Base-by-base conservation (phyloP, 2,797 vertebrate species). In the Pterois miles region DNA sequence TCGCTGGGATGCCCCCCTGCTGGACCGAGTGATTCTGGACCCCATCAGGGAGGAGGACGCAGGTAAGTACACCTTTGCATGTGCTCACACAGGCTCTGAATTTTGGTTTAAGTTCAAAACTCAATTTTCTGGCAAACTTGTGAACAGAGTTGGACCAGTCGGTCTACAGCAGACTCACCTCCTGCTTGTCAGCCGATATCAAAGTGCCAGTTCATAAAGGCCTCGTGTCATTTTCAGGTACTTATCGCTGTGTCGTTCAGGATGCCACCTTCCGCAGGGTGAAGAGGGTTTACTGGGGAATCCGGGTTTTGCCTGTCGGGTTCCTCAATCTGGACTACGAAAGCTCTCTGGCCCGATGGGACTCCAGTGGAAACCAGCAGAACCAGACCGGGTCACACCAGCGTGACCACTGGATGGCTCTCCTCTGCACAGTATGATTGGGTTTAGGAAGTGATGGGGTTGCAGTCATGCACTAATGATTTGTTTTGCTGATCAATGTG, bases 161-260 rank as follows among this genome's bases (percentile, higher is more conserved):
- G 25, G 10, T n/a, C 10, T 36, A 36, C 10, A 11, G 34, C 34
- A 36, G 11, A 4, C 34, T 11, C 34, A 36, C 34, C 33, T 33
- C 8, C 34, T 36, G 34, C 34, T 10, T 33, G 31, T 33, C 31
- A 33, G 36, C 12, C 10, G 36, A 34, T 34, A 25, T 20, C 16
- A 18, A 25, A 38, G 50, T 8, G 65, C 22, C 4, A 13, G 16
- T 20, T 25, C 2, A 48, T 43, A 1, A 6, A 43, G 31, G 36
- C 8, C n/a, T 13, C 10, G 0, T 40, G 43, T 82, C 1, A 8
- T 33, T 46, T 64, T 40, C 68, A 94, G 97, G 98, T 0, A 99
- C 98, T 0, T 99, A 98, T 27, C 84, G 95, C 3, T 98, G 97
- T 8, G 95, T 97, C 0, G 95, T 98, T 62, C 95, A 93, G 81